phyloP scores from a whole-genome alignment of 2,113 vertebrate genomes.

The Lathamus discolor region DNA sequence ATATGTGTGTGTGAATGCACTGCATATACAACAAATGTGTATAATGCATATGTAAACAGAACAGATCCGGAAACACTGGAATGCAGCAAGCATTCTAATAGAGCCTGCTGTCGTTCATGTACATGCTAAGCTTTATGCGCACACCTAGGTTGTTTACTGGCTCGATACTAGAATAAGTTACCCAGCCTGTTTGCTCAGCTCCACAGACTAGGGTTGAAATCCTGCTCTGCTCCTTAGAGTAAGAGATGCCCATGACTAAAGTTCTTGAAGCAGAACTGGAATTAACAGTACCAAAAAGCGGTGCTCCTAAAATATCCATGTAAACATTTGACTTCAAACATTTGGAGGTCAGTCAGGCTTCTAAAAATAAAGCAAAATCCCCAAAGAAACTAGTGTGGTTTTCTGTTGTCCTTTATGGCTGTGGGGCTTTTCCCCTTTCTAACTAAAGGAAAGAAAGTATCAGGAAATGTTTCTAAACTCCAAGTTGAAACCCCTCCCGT shows the following conservation, averaged over 20 bases:
- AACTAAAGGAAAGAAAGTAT: not conserved
- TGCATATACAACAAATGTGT: not conserved
- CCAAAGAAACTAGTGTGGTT: not conserved
- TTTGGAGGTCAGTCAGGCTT: not conserved
- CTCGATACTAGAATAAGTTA: not conserved
- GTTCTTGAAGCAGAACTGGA: conserved; percentile 24
- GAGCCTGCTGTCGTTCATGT: not conserved
- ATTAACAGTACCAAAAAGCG: not conserved
- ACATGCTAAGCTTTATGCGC: not conserved
- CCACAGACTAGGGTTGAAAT: conserved; percentile 1
- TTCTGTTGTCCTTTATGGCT: not conserved
- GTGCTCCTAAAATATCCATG: conserved; percentile 14
- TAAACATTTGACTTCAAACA: not conserved
- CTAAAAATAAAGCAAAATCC: conserved; percentile 20
- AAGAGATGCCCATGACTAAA: not conserved
- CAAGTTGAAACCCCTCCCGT: not conserved
- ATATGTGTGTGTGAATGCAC: not conserved
- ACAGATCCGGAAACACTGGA: not conserved
- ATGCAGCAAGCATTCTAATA: not conserved
- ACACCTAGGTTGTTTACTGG: not conserved
- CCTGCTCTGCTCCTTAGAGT: conserved; percentile 8
- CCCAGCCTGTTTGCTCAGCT: conserved; percentile 35
- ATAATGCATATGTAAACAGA: not conserved
- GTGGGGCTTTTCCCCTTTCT: not conserved
- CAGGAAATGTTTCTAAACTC: not conserved